Evolutionary conservation across 1,140 invertebrate genomes (phyloP).

Genomic region (Manduca sexta): DNA sequence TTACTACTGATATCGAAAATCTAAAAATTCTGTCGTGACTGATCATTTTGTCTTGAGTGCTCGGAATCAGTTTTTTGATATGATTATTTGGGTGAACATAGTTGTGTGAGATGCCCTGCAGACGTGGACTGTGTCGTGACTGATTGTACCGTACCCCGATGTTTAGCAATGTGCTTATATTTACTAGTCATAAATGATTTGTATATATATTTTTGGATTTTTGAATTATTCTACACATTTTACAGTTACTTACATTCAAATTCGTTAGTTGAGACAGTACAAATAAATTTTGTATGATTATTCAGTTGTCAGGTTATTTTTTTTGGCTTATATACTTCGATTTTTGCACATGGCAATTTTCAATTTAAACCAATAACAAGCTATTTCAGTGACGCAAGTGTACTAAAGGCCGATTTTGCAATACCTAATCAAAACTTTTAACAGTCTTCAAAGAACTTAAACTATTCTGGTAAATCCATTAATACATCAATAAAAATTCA

Average conservation of each 20-base stretch:
- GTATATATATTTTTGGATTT: conserved; percentile 63
- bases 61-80: conserved; percentile 37
- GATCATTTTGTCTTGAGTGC: conserved; percentile 17
- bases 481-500: conserved; percentile 5
- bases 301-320: conserved; percentile 28
- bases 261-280: conserved; percentile 21
- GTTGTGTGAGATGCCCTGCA: conserved; percentile 38
- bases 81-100: conserved; percentile 32
- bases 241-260: no score
- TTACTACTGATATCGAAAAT: background rate
- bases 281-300: conserved; percentile 40
- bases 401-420: no score
- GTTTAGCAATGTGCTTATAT: conserved; percentile 48
- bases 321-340: conserved; percentile 4
- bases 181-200: conserved; percentile 68
- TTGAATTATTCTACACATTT: conserved; percentile 45
- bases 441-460: no score
- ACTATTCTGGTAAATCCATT: no score
- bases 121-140: conserved; percentile 36
- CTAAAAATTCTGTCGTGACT: background rate
- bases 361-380: conserved; percentile 1
- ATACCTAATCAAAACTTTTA: no score
- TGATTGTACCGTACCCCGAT: conserved; percentile 16
- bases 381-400: conserved; percentile 17
- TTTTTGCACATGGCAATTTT: conserved; percentile 7